Base-by-base conservation (phyloP, 2,888 invertebrate genomes). In the Pocota personata region DNA sequence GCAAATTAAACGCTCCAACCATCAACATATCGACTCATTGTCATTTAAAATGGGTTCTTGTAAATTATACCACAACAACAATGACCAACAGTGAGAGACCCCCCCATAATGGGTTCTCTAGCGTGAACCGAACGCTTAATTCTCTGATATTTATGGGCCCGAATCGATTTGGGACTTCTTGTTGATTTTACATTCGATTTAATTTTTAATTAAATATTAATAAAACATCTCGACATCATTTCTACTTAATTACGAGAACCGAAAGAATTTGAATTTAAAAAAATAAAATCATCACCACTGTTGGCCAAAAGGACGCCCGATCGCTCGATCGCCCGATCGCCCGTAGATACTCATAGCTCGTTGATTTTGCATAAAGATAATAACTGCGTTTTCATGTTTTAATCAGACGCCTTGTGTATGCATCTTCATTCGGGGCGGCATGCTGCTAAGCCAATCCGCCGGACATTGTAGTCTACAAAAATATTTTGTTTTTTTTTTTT, bases 121-220 rank as follows among this genome's bases (percentile, higher is more conserved):
- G 55, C 30, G 32, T 32, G 8, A 32, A 55, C 32, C 16, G 24
- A 55, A 32, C 30, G 16, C 32, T 43, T 62, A 55, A 62, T 64
- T 62, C 19, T 30, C 50, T 35, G 8, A 43, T 50, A 62, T 73
- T 73, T 80, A 73, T 73, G 73, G 60, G 19, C 19, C 14, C 40
- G 43, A 16, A 67, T 35, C 43, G 32, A 52, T 66, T 79, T 73
- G 21, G 58, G 19, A 24, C 19, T n/a, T 58, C 14, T 52, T 43
- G 57, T 72, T 58, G 64, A 58, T 58, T 32, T 50, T 24, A 52
- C 32, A 37, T 52, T 37, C n/a, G 52, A 19, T 37, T 75, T 75
- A 46, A 60, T 64, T 67, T 60, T 30, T 73, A 60, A 73, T 73
- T 80, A 58, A 75, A 82, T 46, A 62, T 82, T 82, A 69, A 75